phyloP scores from a whole-genome alignment of 2,113 vertebrate genomes.

The Sebastes schlegelii region DNA sequence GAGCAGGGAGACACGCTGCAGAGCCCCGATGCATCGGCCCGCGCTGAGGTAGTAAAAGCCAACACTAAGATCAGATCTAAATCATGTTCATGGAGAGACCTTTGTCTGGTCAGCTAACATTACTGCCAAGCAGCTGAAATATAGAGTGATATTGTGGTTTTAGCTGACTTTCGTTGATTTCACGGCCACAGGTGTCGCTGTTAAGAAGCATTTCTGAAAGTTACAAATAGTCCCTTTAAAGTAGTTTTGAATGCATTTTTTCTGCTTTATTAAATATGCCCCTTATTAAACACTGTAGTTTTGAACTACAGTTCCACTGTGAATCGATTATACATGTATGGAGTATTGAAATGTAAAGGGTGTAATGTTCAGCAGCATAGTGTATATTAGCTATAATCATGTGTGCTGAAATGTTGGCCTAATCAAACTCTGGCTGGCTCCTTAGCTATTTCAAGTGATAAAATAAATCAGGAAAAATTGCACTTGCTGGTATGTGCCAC shows the following conservation, averaged over 20 bases:
- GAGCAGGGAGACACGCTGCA: no score
- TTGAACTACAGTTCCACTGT: background rate
- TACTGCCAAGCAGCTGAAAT: no score
- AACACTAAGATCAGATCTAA: no score
- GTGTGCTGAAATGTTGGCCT: background rate
- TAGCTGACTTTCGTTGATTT: no score
- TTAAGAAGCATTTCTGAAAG: no score
- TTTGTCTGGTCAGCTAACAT: no score
- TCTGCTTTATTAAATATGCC: background rate
- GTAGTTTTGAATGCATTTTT: background rate
- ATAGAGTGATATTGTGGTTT: no score
- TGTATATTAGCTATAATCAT: background rate
- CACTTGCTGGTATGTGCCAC: background rate
- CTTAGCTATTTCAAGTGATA: background rate
- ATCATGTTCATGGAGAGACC: no score
- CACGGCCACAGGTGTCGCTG: no score
- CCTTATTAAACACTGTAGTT: background rate
- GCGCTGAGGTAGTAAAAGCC: no score
- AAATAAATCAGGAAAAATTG: background rate
- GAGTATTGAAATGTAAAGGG: background rate
- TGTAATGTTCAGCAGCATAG: background rate
- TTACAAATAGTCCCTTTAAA: no score
- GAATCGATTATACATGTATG: background rate
- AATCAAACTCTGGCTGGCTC: background rate
- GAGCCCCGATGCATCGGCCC: no score